phyloP scores from a whole-genome alignment of 2,113 vertebrate genomes.

The Salminus brasiliensis region DNA sequence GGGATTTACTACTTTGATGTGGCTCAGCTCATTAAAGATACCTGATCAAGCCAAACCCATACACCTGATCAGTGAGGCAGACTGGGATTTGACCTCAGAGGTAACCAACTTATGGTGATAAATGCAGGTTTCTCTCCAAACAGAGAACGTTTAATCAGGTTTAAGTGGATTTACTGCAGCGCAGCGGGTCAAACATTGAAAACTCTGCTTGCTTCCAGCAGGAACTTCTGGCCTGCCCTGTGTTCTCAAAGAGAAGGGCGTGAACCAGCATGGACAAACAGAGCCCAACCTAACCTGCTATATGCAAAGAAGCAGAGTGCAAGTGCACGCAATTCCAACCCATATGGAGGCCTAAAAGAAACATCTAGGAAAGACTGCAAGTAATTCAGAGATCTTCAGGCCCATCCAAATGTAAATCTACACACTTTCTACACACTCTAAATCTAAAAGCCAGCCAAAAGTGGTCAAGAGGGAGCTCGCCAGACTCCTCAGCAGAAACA shows the following conservation, averaged over 20 bases:
- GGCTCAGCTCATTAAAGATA: neutral
- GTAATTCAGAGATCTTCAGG: too few relatives aligned
- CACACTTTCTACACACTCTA: too few relatives aligned
- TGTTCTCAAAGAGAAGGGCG: constrained; percentile 10
- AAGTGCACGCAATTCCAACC: neutral
- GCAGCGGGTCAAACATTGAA: too few relatives aligned
- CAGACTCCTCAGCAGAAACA: too few relatives aligned
- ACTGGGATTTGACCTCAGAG: too few relatives aligned
- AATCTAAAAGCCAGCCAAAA: too few relatives aligned
- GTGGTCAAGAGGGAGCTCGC: too few relatives aligned
- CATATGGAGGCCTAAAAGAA: neutral
- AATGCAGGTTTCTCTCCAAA: too few relatives aligned
- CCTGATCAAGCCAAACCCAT: neutral
- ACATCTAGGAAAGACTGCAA: neutral
- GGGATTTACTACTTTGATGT: neutral
- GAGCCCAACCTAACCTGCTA: constrained; percentile 20
- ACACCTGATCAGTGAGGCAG: neutral
- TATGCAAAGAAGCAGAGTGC: neutral
- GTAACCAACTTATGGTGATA: too few relatives aligned
- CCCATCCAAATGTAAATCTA: too few relatives aligned
- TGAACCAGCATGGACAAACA: constrained; percentile 39
- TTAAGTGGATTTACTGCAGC: too few relatives aligned
- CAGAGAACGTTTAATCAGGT: too few relatives aligned
- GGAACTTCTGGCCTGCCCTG: constrained; percentile 16
- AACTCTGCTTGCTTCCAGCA: constrained; percentile 12